phyloP scores from a whole-genome alignment of 2,797 vertebrate species.

The Chanos chanos region DNA sequence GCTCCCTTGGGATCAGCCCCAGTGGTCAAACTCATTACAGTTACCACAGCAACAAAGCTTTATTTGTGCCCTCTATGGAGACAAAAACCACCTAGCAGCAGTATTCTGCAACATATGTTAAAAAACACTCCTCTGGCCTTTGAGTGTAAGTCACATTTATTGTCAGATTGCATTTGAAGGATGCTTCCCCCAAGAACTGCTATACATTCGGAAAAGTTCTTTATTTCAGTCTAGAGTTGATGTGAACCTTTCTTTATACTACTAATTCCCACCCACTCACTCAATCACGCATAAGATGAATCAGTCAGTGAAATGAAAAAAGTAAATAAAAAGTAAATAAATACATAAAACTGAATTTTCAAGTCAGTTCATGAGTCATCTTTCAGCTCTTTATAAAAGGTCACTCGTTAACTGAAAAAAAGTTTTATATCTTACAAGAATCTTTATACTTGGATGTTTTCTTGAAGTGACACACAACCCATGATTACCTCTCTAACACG shows the following conservation, averaged over 20 bases:
- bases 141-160: neutral
- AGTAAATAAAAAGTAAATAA: no score
- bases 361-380: no score
- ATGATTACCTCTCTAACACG: no score
- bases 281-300: no score
- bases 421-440: no score
- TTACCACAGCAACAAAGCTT: conserved; percentile 31
- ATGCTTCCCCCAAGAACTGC: neutral
- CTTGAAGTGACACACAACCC: no score
- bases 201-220: neutral
- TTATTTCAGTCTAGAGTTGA: neutral
- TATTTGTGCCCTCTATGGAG: conserved; percentile 7
- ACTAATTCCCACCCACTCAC: neutral
- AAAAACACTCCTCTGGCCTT: neutral
- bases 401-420: no score
- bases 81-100: no score
- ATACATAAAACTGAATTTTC: no score
- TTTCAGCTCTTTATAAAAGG: no score
- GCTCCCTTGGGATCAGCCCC: conserved; percentile 10
- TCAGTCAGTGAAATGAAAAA: no score
- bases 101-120: neutral
- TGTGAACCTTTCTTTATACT: neutral
- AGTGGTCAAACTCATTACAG: conserved; percentile 13
- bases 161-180: conserved; percentile 7
- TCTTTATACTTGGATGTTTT: no score